These are phyloP conservation scores for Fulica atra DNA, from an alignment of 2,113 vertebrate species.

Conservation along the genomic window DNA sequence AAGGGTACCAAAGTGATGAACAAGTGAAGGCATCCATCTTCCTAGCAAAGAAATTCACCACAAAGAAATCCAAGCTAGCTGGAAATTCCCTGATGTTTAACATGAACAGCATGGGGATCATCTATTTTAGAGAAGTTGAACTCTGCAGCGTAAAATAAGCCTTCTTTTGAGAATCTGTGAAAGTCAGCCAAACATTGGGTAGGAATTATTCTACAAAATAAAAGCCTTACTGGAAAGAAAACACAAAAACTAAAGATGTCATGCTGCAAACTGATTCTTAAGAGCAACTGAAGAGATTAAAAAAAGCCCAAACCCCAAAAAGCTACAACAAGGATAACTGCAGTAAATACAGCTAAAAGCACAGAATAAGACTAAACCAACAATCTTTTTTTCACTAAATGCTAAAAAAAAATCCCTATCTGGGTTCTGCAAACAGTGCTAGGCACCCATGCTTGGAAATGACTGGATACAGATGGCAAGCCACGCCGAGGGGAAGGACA, in stretches of 20 bases:
- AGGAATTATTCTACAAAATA: constrained; percentile 8
- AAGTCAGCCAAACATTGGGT: constrained; percentile 4
- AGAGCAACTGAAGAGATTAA: background rate
- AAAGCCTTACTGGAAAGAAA: constrained; percentile 13
- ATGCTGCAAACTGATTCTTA: background rate
- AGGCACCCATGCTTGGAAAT: background rate
- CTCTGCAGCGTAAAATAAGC: background rate
- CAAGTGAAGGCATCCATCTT: constrained; percentile 5
- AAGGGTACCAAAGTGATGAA: background rate
- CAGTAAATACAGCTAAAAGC: background rate
- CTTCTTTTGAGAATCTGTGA: background rate
- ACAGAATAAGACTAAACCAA: background rate
- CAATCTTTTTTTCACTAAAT: background rate
- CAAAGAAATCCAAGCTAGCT: background rate
- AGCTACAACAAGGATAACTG: background rate
- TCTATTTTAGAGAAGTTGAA: background rate
- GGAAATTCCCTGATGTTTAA: constrained; percentile 21
- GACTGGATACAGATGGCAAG: background rate
- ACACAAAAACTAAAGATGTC: background rate
- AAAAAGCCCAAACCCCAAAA: background rate
- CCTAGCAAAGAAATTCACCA: background rate
- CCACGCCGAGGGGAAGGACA: background rate
- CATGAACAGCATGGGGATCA: background rate
- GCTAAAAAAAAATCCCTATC: background rate
- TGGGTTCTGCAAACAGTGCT: background rate